These are phyloP conservation scores for Holothuria glaberrima DNA, from an alignment of 35 echinoderm and acorn worm species.

Conservation along the genomic window DNA sequence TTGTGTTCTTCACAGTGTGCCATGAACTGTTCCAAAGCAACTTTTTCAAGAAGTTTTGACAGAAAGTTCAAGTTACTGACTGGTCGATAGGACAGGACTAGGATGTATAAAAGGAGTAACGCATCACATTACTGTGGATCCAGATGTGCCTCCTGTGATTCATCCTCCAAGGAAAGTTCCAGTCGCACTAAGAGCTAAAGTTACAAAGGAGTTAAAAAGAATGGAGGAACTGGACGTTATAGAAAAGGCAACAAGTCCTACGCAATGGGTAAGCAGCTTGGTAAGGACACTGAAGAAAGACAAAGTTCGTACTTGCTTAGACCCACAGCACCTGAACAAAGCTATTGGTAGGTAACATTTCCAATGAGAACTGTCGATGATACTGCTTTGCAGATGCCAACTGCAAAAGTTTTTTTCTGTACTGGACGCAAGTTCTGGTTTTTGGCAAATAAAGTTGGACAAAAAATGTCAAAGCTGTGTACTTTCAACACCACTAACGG, in stretches of 20 bases:
- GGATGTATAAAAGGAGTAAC: no score
- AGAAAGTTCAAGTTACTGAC: no score
- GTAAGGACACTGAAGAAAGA: constrained; percentile 14
- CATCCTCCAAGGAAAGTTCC: constrained; percentile 17
- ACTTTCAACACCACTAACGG: constrained; percentile 65
- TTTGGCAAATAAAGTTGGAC: constrained; percentile 67
- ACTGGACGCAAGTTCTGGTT: constrained; percentile 75
- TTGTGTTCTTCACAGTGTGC: no score
- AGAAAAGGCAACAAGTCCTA: constrained; percentile 32
- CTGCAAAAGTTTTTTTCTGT: constrained; percentile 54
- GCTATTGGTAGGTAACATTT: constrained; percentile 11
- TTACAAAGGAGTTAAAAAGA: constrained; percentile 50
- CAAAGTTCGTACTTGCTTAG: constrained; percentile 49
- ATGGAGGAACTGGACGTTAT: constrained; percentile 56
- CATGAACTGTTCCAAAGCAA: no score
- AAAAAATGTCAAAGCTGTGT: constrained; percentile 47
- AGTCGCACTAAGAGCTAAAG: constrained; percentile 47
- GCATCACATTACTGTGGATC: no score
- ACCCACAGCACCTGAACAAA: constrained; percentile 59
- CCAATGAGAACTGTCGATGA: constrained; percentile 51
- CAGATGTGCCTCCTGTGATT: no score
- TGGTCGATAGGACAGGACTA: no score
- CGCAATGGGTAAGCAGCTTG: constrained; percentile 53
- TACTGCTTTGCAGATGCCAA: constrained; percentile 5
- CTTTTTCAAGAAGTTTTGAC: no score